Evolutionary conservation across 2,888 invertebrate species (phyloP), one percentile per base, ranked within the genome.

Genomic region (Sceliomorpha sp.): DNA sequence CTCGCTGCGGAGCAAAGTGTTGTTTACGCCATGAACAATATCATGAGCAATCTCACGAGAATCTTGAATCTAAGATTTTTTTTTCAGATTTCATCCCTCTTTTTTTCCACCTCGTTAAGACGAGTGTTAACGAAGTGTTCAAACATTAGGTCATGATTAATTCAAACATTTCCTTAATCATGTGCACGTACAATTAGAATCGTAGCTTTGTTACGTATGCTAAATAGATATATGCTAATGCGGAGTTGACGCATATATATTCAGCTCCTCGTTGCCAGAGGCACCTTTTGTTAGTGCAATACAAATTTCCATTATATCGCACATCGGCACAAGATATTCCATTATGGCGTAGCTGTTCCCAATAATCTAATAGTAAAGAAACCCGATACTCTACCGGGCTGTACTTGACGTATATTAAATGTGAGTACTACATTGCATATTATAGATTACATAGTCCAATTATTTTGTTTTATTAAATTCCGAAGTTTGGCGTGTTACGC

Each of bases 221-320:
- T 31, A 44, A 44, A n/a, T 15, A 31, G 44, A 29, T 9, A 24
- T 44, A 26, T 26, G 36, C 36, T 36, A 14, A 36, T 14, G 13
- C 4, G n/a, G 36, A 3, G 7, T 6, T 36, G 36, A 8, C 12
- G 27, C 17, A 31, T 15, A 42, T 13, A 42, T 15, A 44, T 44
- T 13, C 13, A 26, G 12, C 9, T 44, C 14, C 6, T 14, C 44
- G 44, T 24, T 14, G 14, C 12, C 26, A 44, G 15, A 6, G 31
- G 26, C 27, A 13, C 44, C 31, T 44, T 31, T 31, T 44, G 44
- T 44, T 15, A 44, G 29, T 44, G 44, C 14, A 29, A 44, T 44
- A 44, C 29, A 31, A 44, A 44, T 44, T 44, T 44, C 29, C 44
- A 44, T 44, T 31, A 44, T 13, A 44, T 44, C 29, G 44, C 31